Conservation (phyloP, 2,113 vertebrate genomes). For the Murina feae region DNA sequence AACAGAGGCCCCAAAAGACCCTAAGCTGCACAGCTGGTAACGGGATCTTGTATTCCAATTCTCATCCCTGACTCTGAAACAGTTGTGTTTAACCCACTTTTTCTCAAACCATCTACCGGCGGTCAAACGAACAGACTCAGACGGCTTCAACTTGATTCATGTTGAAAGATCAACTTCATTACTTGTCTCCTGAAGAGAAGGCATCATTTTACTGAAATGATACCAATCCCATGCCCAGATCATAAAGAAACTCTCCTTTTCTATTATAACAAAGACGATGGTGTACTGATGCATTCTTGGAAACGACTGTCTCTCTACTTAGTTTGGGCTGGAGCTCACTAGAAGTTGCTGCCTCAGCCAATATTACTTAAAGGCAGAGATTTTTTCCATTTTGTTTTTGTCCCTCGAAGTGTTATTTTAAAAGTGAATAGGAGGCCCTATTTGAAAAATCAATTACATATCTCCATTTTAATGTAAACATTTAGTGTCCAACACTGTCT, state of each 20-base stretch:
- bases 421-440: conserved; percentile 18
- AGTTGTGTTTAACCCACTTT: neutral
- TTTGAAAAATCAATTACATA: conserved; percentile 62
- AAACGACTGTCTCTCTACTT: conserved; percentile 25
- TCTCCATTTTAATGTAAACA: conserved; percentile 72
- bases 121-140: neutral
- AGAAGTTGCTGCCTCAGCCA: conserved; percentile 60
- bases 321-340: neutral
- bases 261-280: conserved; percentile 21
- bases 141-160: neutral
- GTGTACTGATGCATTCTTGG: neutral
- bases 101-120: neutral
- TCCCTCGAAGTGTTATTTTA: conserved; percentile 26
- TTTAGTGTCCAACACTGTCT: neutral
- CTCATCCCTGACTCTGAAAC: neutral
- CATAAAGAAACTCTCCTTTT: conserved; percentile 38
- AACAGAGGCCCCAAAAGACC: neutral
- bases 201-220: neutral
- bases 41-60: neutral
- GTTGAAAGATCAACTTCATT: neutral
- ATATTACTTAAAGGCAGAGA: conserved; percentile 25
- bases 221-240: neutral
- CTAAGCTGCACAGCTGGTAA: neutral
- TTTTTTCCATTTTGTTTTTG: conserved; percentile 45
- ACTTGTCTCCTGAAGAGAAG: neutral